Evolutionary conservation across 2,888 invertebrate genomes (phyloP).

Genomic region (Poecilobothrus nobilitatus): DNA sequence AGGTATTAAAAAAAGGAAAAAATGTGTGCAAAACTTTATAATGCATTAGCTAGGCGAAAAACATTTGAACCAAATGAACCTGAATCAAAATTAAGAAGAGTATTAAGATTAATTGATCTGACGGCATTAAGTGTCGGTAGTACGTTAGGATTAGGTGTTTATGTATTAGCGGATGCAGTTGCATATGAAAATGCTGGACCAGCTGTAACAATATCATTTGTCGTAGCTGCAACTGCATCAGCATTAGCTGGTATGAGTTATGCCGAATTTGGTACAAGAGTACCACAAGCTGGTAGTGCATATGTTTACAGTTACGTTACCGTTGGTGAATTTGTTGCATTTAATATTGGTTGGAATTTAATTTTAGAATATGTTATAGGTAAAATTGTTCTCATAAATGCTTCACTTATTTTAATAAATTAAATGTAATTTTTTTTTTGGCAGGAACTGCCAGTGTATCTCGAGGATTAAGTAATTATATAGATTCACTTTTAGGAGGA

Average conservation of each 20-base stretch:
- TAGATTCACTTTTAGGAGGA: constrained; percentile 56
- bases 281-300: constrained; percentile 75
- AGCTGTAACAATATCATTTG: constrained; percentile 80
- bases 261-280: constrained; percentile 72
- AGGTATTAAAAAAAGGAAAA: not conserved
- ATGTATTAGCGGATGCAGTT: constrained; percentile 85
- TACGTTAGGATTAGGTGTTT: constrained; percentile 88
- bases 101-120: constrained; percentile 72
- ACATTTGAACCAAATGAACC: constrained; percentile 41
- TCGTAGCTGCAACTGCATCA: constrained; percentile 86
- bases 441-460: constrained; percentile 68
- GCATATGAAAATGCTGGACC: constrained; percentile 84
- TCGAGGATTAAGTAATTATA: constrained; percentile 61
- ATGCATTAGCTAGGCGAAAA: constrained; percentile 45
- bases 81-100: constrained; percentile 51
- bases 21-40: constrained; percentile 28
- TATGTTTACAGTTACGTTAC: constrained; percentile 79
- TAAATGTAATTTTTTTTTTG: not conserved
- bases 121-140: constrained; percentile 81
- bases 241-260: constrained; percentile 80
- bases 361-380: constrained; percentile 72
- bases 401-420: too few species aligned
- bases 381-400: constrained; percentile 26
- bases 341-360: constrained; percentile 76
- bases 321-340: constrained; percentile 72